Conservation (phyloP, 1,140 invertebrate species). For the Drosophila setifemur region DNA sequence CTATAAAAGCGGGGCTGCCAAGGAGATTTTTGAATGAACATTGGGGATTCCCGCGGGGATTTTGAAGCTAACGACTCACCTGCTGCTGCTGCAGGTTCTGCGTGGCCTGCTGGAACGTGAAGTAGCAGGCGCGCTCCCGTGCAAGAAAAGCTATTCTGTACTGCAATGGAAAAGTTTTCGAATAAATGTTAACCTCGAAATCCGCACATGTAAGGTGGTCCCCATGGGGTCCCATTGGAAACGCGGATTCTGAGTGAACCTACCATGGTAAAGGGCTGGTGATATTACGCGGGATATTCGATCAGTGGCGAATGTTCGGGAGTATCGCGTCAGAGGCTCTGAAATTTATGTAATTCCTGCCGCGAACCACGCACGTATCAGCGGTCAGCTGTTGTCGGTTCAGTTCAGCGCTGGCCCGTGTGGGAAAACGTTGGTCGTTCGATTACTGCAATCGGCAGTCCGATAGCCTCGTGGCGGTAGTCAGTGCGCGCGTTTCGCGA, state of each 20-base stretch:
- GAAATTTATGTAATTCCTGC: slow-evolving; percentile 74
- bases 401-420: slow-evolving; percentile 13
- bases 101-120: slow-evolving; percentile 60
- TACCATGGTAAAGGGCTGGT: slow-evolving; percentile 54
- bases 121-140: slow-evolving; percentile 60
- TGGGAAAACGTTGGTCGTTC: background rate
- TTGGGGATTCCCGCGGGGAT: background rate
- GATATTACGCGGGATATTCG: slow-evolving; percentile 32
- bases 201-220: slow-evolving; percentile 42
- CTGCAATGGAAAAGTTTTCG: slow-evolving; percentile 45
- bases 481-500: slow-evolving; percentile 1
- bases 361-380: slow-evolving; percentile 63
- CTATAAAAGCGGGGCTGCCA: slow-evolving; percentile 61
- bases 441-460: slow-evolving; percentile 1
- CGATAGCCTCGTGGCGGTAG: background rate
- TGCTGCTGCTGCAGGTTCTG: slow-evolving; percentile 60
- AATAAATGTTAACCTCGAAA: slow-evolving; percentile 62
- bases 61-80: slow-evolving; percentile 33
- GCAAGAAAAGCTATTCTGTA: slow-evolving; percentile 69
- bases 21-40: background rate
- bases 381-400: slow-evolving; percentile 61
- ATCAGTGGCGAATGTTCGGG: slow-evolving; percentile 20
- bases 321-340: slow-evolving; percentile 53
- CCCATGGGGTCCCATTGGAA: background rate
- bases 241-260: slow-evolving; percentile 43